Percentiles rank a stretch among this genome's conserved stretches.
Conservation (phyloP, 2,113 vertebrate species). For the Mandrillus leucophaeus region DNA sequence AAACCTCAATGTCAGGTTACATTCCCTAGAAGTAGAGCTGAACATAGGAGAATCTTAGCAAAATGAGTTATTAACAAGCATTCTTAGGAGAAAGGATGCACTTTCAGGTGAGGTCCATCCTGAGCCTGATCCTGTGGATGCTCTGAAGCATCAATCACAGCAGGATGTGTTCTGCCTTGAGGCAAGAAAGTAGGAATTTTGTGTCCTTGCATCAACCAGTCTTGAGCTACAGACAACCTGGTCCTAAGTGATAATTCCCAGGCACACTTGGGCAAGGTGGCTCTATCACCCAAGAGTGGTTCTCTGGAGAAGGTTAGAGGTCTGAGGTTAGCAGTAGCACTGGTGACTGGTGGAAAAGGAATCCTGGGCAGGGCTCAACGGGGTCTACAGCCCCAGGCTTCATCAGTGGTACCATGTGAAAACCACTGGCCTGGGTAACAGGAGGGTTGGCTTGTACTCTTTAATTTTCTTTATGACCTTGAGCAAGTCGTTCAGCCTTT, state of each 20-base stretch:
- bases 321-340: not conserved
- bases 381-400: not conserved
- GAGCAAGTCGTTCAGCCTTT: not conserved
- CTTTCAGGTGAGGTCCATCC: not conserved
- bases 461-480: slow-evolving; percentile 23
- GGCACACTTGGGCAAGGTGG: not conserved
- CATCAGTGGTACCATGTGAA: not conserved
- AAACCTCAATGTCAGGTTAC: not conserved
- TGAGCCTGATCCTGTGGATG: not conserved
- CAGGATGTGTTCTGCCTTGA: not conserved
- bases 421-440: not conserved
- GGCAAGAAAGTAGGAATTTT: not conserved
- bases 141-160: not conserved
- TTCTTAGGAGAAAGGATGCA: not conserved
- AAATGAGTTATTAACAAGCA: not conserved
- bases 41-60: not conserved
- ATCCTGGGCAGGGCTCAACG: not conserved
- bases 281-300: not conserved
- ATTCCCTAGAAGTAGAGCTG: not conserved
- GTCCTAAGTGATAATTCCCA: not conserved
- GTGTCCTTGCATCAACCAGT: not conserved
- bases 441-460: not conserved
- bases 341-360: not conserved
- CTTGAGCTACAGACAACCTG: not conserved
- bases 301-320: not conserved